Conservation (phyloP, 2,113 vertebrate species). For the Sturnira hondurensis region DNA sequence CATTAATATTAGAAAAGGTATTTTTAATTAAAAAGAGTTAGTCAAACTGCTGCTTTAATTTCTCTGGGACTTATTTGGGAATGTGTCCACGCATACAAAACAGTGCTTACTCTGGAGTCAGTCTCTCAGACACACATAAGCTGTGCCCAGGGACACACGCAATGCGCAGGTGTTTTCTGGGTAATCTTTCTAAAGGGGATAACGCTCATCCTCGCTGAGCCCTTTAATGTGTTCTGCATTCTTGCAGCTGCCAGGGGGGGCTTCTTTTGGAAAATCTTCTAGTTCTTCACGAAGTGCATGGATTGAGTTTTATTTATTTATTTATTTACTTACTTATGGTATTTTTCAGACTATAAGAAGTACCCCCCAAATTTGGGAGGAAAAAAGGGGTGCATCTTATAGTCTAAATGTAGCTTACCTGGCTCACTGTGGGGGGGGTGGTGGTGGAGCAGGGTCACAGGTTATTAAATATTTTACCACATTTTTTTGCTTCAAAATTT, state of each 20-base stretch:
- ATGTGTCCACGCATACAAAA: neutral
- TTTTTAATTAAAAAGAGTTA: neutral
- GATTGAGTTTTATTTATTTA: neutral
- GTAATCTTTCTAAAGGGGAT: neutral
- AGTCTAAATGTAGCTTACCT: too few species aligned
- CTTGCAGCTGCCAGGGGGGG: neutral
- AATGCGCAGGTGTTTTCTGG: neutral
- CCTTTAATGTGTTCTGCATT: neutral
- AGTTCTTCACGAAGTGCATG: neutral
- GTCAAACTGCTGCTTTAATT: neutral
- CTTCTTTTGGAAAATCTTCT: neutral
- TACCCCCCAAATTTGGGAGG: too few species aligned
- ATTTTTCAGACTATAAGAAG: too few species aligned
- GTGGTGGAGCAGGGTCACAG: too few species aligned
- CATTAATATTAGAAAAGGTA: neutral
- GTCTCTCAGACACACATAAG: neutral
- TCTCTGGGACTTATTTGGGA: neutral
- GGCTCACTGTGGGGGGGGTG: too few species aligned
- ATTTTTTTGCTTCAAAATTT: too few species aligned
- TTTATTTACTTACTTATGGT: too few species aligned
- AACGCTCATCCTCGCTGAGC: neutral
- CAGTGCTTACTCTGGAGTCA: neutral
- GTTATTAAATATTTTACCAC: too few species aligned
- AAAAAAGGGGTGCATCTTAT: too few species aligned
- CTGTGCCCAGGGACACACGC: neutral